Conservation (phyloP, 2,888 invertebrate genomes). For the Hydropsyche betteni region DNA sequence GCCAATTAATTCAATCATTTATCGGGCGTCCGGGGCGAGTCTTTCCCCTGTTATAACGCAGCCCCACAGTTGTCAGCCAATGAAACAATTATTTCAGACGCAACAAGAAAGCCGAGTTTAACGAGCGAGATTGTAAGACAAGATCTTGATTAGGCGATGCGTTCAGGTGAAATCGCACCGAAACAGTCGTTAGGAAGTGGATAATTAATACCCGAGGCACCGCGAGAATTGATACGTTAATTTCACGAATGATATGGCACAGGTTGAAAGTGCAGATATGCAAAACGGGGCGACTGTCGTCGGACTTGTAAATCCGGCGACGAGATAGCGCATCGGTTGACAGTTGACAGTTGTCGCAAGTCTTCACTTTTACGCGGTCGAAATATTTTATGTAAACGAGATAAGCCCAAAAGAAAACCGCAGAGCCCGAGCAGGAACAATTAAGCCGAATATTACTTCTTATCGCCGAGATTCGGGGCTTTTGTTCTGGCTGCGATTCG, state of each 20-base stretch:
- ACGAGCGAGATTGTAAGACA: constrained; percentile 23
- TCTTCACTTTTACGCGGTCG: background rate
- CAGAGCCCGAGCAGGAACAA: constrained; percentile 18
- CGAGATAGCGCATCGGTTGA: background rate
- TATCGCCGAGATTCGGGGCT: constrained; percentile 20
- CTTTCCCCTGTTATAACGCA: background rate
- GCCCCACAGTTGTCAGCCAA: constrained; percentile 19
- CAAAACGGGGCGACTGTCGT: background rate
- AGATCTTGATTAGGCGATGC: constrained; percentile 16
- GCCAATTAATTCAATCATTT: constrained; percentile 30
- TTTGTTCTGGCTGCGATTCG: background rate
- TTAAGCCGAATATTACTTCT: constrained; percentile 31
- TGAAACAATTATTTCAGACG: constrained; percentile 26
- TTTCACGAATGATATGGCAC: too few relatives aligned
- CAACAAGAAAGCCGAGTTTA: constrained; percentile 26
- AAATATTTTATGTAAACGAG: constrained; percentile 13
- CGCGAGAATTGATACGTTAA: too few relatives aligned
- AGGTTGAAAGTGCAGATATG: too few relatives aligned
- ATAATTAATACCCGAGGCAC: too few relatives aligned
- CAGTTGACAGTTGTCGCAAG: background rate
- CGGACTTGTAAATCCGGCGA: background rate
- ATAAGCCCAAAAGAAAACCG: constrained; percentile 13
- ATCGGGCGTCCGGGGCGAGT: constrained; percentile 1
- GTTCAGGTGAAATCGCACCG: too few relatives aligned
- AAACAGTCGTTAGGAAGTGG: too few relatives aligned